phyloP scores from a whole-genome alignment of 2,888 invertebrate genomes.

The Cheilosia pagana region DNA sequence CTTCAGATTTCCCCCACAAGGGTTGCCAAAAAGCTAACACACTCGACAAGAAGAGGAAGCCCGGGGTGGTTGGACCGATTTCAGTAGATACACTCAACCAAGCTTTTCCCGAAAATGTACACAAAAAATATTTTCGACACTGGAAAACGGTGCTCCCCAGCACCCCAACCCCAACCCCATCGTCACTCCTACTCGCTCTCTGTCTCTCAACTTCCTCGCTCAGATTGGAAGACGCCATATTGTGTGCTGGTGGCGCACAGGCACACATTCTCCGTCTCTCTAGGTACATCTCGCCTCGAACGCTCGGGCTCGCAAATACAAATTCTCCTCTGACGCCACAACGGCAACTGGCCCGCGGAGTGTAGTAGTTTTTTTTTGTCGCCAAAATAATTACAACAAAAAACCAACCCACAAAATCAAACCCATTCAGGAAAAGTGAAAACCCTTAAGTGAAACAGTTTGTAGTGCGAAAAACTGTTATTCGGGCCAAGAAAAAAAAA shows the following conservation, averaged over 20 bases:
- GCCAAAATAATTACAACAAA: constrained; percentile 43
- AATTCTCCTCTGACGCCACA: constrained; percentile 69
- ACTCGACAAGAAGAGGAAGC: background rate
- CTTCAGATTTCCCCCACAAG: constrained; percentile 20
- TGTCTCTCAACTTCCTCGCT: constrained; percentile 37
- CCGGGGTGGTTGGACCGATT: constrained; percentile 28
- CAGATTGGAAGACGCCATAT: constrained; percentile 73
- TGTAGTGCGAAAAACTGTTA: background rate
- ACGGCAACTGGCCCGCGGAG: constrained; percentile 67
- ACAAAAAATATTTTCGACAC: constrained; percentile 70
- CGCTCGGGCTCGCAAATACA: constrained; percentile 71
- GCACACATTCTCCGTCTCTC: constrained; percentile 50
- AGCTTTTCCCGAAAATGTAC: constrained; percentile 66
- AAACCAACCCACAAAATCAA: constrained; percentile 37
- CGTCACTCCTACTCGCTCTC: constrained; percentile 15
- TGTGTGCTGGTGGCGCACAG: constrained; percentile 58
- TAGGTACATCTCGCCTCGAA: constrained; percentile 66
- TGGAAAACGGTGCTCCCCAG: constrained; percentile 49
- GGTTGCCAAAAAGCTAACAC: constrained; percentile 34
- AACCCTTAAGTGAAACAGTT: constrained; percentile 23
- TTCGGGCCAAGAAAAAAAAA: constrained; percentile 47
- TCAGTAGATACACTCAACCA: constrained; percentile 35
- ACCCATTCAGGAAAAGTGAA: constrained; percentile 42
- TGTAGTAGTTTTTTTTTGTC: constrained; percentile 46
- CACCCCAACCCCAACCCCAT: constrained; percentile 14